Conservation (phyloP, 2,888 invertebrate species). For the Macrosoma leucophasiata region DNA sequence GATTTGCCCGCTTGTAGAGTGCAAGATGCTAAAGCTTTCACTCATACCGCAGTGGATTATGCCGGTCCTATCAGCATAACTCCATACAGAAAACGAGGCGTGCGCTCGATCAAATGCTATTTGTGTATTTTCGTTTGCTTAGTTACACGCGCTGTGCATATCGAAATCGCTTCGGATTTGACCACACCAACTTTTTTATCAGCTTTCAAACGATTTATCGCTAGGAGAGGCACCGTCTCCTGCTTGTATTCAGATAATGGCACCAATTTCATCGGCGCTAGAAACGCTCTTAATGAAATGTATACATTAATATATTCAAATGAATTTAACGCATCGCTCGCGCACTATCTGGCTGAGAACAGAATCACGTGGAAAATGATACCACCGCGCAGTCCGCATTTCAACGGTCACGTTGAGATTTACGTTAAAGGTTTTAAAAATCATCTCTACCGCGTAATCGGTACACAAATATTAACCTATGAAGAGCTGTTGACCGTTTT, state of each 20-base stretch:
- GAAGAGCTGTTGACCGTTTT: conserved; percentile 4
- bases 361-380: conserved; percentile 9
- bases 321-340: background rate
- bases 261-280: conserved; percentile 4
- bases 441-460: background rate
- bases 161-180: conserved; percentile 4
- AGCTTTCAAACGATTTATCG: conserved; percentile 8
- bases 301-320: conserved; percentile 3
- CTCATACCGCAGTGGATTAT: conserved; percentile 5
- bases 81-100: conserved; percentile 6
- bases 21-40: conserved; percentile 4
- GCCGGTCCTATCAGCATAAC: conserved; percentile 2
- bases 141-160: conserved; percentile 5
- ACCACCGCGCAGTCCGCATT: conserved; percentile 9
- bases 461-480: background rate
- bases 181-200: conserved; percentile 3
- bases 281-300: conserved; percentile 1
- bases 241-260: conserved; percentile 4
- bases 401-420: conserved; percentile 9
- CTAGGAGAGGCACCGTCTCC: conserved; percentile 4
- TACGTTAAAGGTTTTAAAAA: conserved; percentile 6
- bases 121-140: conserved; percentile 11
- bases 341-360: conserved; percentile 3
- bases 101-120: conserved; percentile 4
- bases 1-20: conserved; percentile 8